Evolutionary conservation across 1,140 invertebrate genomes (phyloP), one percentile per base, ranked within the genome.

Genomic region (Mamestra configurata): DNA sequence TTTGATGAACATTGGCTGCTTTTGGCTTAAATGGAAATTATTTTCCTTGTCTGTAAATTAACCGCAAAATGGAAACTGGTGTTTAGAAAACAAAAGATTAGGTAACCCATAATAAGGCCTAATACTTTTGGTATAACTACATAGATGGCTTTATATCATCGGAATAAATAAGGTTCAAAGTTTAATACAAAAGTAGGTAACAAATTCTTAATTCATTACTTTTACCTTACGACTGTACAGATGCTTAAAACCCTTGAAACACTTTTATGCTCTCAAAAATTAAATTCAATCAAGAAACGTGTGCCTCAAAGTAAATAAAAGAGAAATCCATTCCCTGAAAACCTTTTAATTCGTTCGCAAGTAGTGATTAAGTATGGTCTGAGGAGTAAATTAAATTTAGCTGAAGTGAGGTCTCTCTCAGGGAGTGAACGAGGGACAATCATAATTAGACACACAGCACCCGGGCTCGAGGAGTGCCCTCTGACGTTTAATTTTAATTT

Each of bases 401-500:
- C 24, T 35, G 15, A 71, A 71, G 68, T 53, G 27, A 51, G 68
- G 18, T 31, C 27, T 5, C 27, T 31, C 27, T 5, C 27, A 3
- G 6, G 10, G 15, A 70, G 24, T 13, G 64, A 64, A 20, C n/a
- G 61, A 71, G 68, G 31, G 24, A 71, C 68, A 71, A 71, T 71
- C 68, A 71, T 71, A 71, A 71, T 71, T 71, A 71, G 68, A 71
- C 68, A 51, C 59, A 66, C 68, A 71, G 24, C 27, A 18, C 43
- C 20, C n/a, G 4, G 18, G 11, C 15, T 59, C 10, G 22, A 27
- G 11, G 20, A 66, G 37, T 15, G 15, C 49, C 46, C 68, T 71
- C 49, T 13, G 27, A 35, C 22, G 49, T 71, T 71, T 71, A 51
- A 71, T 51, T 51, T 71, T 1, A 71, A 71, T 11, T 31, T 53